Evolutionary conservation across 2,888 invertebrate genomes (phyloP), one percentile per base, ranked within the genome.

Genomic region (Palloptera scutellata): DNA sequence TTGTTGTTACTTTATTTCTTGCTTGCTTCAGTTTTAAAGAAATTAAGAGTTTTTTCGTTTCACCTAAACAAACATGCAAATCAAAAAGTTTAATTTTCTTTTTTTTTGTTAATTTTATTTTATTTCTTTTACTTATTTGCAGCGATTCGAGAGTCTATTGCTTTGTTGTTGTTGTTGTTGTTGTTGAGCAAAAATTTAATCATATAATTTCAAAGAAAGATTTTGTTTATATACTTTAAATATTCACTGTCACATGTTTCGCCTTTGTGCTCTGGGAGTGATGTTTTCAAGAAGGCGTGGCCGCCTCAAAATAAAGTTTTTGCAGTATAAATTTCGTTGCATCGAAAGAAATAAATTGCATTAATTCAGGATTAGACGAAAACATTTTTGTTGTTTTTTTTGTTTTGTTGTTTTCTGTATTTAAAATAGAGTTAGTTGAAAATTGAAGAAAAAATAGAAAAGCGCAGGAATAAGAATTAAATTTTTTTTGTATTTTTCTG

Each of bases 201-300:
- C 6, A 30, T 30, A 30, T 30, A 30, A 30, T 30, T 30, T 30
- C 8, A 61, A 61, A 61, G 19, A 61, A 17, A 43, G 48, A 48
- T 69, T 69, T 20, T 15, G 59, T 64, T 30, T 30, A 30, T 30
- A 4, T 30, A 30, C 6, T 4, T 30, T 30, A 30, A 30, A 30
- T 55, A 63, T 63, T 58, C 20, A 30, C 71, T 69, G 52, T 45
- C 64, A 57, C 57, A 53, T 73, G 66, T 53, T 78, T 69, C 69
- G 69, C 70, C 70, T 71, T n/a, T 72, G 70, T 78, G 77, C 61
- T 73, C 71, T 48, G 41, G 12, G 64, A 10, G 52, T 57, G 52
- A n/a, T 48, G 67, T 67, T 30, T 30, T 73, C 71, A 73, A 70
- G 72, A 71, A 20, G 72, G 72, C 64, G 72, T 73, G 71, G 72